Evolutionary conservation across 2,888 invertebrate species (phyloP).

Genomic region (Mayetiola destructor): DNA sequence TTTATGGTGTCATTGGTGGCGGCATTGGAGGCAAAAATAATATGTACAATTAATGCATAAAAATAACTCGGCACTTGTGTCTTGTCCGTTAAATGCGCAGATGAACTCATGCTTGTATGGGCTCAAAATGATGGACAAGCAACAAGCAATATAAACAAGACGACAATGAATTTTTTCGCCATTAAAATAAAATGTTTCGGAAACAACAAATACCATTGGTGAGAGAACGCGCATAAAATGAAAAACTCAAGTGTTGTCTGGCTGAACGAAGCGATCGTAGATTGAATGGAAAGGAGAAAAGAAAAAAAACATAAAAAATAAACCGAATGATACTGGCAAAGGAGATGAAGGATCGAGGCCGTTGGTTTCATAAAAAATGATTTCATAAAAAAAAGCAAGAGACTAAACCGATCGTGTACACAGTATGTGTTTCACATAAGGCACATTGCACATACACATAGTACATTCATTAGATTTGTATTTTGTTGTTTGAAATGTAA

Average conservation of each 20-base stretch:
- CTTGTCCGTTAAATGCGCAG: background rate
- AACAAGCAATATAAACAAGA: background rate
- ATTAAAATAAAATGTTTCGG: background rate
- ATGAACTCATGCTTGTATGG: background rate
- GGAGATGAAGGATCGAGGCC: background rate
- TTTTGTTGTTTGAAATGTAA: background rate
- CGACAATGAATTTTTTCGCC: background rate
- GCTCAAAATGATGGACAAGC: background rate
- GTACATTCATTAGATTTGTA: background rate
- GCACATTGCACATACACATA: background rate
- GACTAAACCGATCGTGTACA: background rate
- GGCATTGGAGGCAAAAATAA: too few relatives aligned
- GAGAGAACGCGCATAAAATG: background rate
- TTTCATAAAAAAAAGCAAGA: background rate
- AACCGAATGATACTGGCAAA: background rate
- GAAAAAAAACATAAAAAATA: background rate
- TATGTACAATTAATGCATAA: too few relatives aligned
- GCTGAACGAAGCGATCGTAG: background rate
- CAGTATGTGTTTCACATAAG: too few relatives aligned
- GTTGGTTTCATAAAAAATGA: too few relatives aligned
- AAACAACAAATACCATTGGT: background rate
- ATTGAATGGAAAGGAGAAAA: background rate
- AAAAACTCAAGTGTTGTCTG: background rate
- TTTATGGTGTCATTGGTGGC: too few relatives aligned
- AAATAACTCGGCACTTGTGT: conserved; percentile 12